Base-by-base conservation (phyloP, 2,797 vertebrate genomes). In the Etheostoma perlongum region DNA sequence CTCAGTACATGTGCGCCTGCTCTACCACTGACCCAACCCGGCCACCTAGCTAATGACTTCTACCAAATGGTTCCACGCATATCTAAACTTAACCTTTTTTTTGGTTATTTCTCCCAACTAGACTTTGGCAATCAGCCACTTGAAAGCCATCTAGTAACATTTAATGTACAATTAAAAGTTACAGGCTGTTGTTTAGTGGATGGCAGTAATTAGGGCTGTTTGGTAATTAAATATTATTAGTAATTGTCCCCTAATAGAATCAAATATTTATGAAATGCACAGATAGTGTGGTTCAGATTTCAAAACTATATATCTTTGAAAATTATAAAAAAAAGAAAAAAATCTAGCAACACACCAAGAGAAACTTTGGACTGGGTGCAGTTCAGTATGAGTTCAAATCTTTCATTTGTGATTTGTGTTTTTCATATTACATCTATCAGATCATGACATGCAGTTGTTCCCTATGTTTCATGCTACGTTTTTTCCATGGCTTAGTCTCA, bases 401-500 rank as follows among this genome's bases (percentile, higher is more conserved):
- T 49, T 15, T 40, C 9, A 40, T 40, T 40, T 40, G 10, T 40
- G 36, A 40, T 40, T 40, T 40, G 10, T 40, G 36, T 10, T 11
- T 40, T 40, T 40, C 36, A 40, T 36, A 0, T 36, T 9, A 36
- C 33, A 36, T 40, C 36, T 33, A 49, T 23, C 58, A 25, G 30
- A 72, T 61, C 54, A 36, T 65, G 12, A 25, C 27, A 40, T 61
- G 21, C 6, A 72, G 23, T 67, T 67, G 13, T 59, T 49, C 53
- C 65, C 67, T 40, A 66, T 66, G 67, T 76, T 85, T 81, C 70
- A n/a, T 69, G 51, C 54, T 51, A 30, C 0, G 4, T 36, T 69
- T 71, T 71, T 62, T 58, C 62, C 40, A 63, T 76, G 18, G 47
- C 58, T 78, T 78, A 36, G 57, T 70, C 66, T 66, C 61, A 55